These are phyloP conservation scores for Selenia dentaria DNA, from an alignment of 2,888 invertebrate genomes.

Conservation along the genomic window DNA sequence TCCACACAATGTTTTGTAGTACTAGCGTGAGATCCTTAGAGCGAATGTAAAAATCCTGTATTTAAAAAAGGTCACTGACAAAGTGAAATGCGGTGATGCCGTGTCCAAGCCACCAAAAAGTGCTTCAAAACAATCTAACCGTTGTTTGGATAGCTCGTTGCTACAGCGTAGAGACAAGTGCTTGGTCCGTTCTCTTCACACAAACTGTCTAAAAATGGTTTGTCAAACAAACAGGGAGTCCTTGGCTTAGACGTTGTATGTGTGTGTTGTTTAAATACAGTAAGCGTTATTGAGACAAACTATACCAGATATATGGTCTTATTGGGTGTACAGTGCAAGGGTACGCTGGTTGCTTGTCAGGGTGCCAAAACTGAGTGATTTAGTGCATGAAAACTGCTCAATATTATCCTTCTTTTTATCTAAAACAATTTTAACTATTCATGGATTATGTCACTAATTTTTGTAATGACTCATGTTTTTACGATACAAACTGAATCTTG, in stretches of 20 bases:
- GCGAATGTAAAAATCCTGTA: no score
- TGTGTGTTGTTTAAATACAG: neutral
- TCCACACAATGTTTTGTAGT: no score
- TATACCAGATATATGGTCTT: neutral
- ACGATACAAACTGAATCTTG: no score
- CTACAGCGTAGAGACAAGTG: slow-evolving; percentile 25
- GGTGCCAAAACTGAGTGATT: no score
- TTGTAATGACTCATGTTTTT: no score
- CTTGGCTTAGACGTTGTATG: slow-evolving; percentile 38
- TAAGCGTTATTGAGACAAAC: neutral
- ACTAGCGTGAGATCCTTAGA: no score
- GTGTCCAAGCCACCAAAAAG: neutral
- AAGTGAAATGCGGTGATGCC: no score
- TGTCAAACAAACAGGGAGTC: slow-evolving; percentile 48
- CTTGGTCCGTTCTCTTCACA: slow-evolving; percentile 33
- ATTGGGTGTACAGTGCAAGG: neutral
- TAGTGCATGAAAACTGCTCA: no score
- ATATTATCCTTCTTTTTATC: no score
- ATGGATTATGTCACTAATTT: no score
- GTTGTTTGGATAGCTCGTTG: slow-evolving; percentile 9
- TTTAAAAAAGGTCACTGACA: no score
- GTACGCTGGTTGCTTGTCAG: neutral
- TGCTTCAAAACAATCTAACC: neutral
- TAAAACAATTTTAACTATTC: no score
- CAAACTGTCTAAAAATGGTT: slow-evolving; percentile 40